These are phyloP conservation scores for Hippocampus comes DNA, from an alignment of 2,113 vertebrate species.

Conservation along the genomic window DNA sequence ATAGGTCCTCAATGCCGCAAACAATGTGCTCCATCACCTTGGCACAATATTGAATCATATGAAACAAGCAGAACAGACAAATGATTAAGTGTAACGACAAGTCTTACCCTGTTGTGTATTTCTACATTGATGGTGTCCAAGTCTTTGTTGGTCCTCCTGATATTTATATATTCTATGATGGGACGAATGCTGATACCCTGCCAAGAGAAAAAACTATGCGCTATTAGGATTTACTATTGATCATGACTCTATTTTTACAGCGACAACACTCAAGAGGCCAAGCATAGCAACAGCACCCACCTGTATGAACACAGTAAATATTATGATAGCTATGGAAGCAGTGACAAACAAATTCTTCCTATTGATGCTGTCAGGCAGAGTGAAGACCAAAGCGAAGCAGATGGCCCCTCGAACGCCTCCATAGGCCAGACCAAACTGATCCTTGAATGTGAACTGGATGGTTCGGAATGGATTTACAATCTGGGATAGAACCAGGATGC, in stretches of 20 bases:
- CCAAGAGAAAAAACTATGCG: not conserved
- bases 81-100: not conserved
- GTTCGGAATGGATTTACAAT: slow-evolving; percentile 90
- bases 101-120: slow-evolving; percentile 82
- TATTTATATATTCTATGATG: slow-evolving; percentile 83
- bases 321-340: slow-evolving; percentile 82
- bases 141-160: slow-evolving; percentile 85
- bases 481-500: slow-evolving; percentile 85
- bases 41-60: slow-evolving; percentile 6
- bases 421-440: slow-evolving; percentile 91
- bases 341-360: slow-evolving; percentile 86
- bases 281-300: slow-evolving; percentile 45
- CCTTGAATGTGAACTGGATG: slow-evolving; percentile 85
- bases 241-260: not conserved
- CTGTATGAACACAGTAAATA: slow-evolving; percentile 91
- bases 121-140: slow-evolving; percentile 84
- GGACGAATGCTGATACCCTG: slow-evolving; percentile 91
- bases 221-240: not conserved
- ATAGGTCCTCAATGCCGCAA: slow-evolving; percentile 88
- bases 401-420: slow-evolving; percentile 89
- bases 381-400: slow-evolving; percentile 88
- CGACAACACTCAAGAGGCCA: not conserved
- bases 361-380: slow-evolving; percentile 80
- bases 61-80: not conserved
- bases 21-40: slow-evolving; percentile 88